Evolutionary conservation across 2,888 invertebrate genomes (phyloP).

Genomic region (Lordiphosa fenestrarum): DNA sequence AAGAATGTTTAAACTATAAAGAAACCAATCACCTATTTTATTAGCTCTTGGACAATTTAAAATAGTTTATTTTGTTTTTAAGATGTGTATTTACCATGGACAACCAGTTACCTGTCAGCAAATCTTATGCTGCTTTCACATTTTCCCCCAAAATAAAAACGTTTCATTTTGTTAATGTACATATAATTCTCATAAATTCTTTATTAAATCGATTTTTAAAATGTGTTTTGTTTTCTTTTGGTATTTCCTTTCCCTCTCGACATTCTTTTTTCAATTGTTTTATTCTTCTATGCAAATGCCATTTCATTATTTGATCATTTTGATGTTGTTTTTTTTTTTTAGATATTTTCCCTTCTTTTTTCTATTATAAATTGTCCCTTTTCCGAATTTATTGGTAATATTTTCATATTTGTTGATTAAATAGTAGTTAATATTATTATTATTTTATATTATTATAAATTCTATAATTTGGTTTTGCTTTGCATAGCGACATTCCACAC

Average conservation of each 20-base stretch:
- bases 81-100: too few relatives aligned
- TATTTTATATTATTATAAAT: conserved; percentile 62
- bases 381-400: conserved; percentile 36
- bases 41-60: too few relatives aligned
- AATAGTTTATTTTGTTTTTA: too few relatives aligned
- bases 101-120: too few relatives aligned
- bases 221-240: conserved; percentile 48
- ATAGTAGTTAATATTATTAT: conserved; percentile 46
- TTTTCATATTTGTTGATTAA: conserved; percentile 52
- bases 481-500: conserved; percentile 47
- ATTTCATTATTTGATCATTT: conserved; percentile 53
- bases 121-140: too few relatives aligned
- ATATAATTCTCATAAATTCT: conserved; percentile 77
- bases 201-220: conserved; percentile 78
- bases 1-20: too few relatives aligned
- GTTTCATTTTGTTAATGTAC: conserved; percentile 45
- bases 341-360: conserved; percentile 15
- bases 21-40: too few relatives aligned
- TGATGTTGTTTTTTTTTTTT: conserved; percentile 37
- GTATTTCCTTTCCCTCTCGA: conserved; percentile 34
- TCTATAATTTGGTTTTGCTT: conserved; percentile 72
- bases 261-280: conserved; percentile 56
- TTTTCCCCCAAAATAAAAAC: neutral
- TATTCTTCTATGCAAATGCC: conserved; percentile 69
- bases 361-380: neutral